Evolutionary conservation across 2,888 invertebrate genomes (phyloP).

Genomic region (Cinara cedri): DNA sequence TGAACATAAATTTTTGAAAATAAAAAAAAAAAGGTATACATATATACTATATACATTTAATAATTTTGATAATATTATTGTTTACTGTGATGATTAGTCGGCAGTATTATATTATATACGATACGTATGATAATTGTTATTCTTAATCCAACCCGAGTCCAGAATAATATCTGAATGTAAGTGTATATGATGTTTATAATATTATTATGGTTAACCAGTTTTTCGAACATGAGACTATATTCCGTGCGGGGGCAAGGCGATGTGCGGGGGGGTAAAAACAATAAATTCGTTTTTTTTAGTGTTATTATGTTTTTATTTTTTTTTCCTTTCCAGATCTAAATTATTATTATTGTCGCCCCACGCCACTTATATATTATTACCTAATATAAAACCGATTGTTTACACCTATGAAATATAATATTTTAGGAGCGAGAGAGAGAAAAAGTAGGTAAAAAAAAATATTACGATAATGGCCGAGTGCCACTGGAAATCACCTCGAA

Average conservation of each 20-base stretch:
- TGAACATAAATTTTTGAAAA: too few relatives aligned
- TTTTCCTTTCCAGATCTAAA: constrained; percentile 21
- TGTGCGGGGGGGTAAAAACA: background rate
- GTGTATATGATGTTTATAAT: constrained; percentile 1
- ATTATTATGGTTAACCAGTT: constrained; percentile 38
- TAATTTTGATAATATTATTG: too few relatives aligned
- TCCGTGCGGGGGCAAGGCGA: constrained; percentile 37
- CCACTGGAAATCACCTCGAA: constrained; percentile 47
- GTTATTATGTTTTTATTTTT: constrained; percentile 14
- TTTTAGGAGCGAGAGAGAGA: background rate
- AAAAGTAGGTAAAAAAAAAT: background rate
- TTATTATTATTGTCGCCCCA: constrained; percentile 38
- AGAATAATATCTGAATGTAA: background rate
- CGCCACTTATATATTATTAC: background rate
- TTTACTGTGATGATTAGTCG: too few relatives aligned
- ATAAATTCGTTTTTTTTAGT: constrained; percentile 47
- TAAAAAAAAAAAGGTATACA: too few relatives aligned
- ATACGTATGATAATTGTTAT: background rate
- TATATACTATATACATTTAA: too few relatives aligned
- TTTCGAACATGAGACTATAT: background rate
- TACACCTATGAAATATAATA: constrained; percentile 42
- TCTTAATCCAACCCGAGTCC: background rate
- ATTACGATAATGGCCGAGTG: constrained; percentile 48
- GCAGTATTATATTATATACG: too few relatives aligned
- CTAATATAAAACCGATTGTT: constrained; percentile 45